Evolutionary conservation across 2,888 invertebrate species (phyloP).

Genomic region (Xylocampa areola): DNA sequence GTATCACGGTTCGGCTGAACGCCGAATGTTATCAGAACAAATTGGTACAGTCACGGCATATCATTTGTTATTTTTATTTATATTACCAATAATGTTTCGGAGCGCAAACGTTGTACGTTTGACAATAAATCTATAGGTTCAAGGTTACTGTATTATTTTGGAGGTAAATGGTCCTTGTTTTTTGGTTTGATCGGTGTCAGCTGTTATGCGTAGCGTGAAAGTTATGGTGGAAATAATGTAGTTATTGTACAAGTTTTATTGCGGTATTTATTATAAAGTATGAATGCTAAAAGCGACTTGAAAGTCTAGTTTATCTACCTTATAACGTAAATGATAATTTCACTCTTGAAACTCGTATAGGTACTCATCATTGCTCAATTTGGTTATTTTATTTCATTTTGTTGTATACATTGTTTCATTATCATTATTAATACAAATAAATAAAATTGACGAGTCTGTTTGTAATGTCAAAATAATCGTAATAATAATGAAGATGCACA

Average conservation of each 20-base stretch:
- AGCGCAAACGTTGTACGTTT: constrained; percentile 45
- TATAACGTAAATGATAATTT: too few species aligned
- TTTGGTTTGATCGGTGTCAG: constrained; percentile 25
- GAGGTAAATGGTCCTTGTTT: constrained; percentile 36
- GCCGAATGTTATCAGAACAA: constrained; percentile 64
- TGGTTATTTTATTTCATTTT: too few species aligned
- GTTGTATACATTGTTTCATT: too few species aligned
- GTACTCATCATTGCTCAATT: too few species aligned
- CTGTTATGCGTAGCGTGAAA: constrained; percentile 14
- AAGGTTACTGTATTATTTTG: constrained; percentile 47
- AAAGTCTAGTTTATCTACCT: too few species aligned
- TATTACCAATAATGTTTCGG: constrained; percentile 59
- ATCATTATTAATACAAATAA: too few species aligned
- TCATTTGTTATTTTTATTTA: constrained; percentile 65
- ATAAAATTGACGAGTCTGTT: too few species aligned
- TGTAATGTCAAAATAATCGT: too few species aligned
- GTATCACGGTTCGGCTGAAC: constrained; percentile 58
- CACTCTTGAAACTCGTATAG: too few species aligned
- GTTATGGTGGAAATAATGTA: constrained; percentile 7
- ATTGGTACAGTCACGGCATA: constrained; percentile 62
- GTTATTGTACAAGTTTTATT: background rate
- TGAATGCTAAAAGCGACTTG: too few species aligned
- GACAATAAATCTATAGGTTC: constrained; percentile 54
- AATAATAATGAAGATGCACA: too few species aligned
- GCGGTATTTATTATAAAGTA: background rate